phyloP scores from a whole-genome alignment of 2,113 vertebrate genomes.

The Zosterops lateralis region DNA sequence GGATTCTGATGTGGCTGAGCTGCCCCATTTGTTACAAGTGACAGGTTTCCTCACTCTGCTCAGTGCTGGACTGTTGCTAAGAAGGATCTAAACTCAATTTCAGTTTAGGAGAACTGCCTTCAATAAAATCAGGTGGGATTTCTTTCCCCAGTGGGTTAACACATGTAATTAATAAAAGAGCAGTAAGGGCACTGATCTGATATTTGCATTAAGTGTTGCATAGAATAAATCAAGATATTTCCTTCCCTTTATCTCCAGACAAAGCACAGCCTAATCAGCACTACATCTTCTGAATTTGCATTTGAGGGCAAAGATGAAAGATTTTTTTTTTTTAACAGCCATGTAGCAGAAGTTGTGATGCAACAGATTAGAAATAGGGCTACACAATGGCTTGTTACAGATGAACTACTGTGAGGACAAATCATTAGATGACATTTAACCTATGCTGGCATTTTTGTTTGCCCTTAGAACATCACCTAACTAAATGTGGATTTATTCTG shows the following conservation, averaged over 20 bases:
- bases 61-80: background rate
- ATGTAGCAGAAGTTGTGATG: background rate
- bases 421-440: conserved; percentile 45
- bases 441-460: conserved; percentile 18
- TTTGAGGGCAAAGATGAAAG: background rate
- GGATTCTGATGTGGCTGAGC: background rate
- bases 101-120: background rate
- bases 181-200: background rate
- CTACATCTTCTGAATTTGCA: background rate
- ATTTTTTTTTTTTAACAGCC: background rate
- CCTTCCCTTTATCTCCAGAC: background rate
- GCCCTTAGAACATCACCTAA: conserved; percentile 31
- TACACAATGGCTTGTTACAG: background rate
- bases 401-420: conserved; percentile 6
- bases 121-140: background rate
- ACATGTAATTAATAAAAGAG: background rate
- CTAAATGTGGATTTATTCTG: conserved; percentile 57
- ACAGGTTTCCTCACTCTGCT: background rate
- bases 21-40: background rate
- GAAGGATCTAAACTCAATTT: background rate
- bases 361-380: background rate
- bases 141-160: background rate
- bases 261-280: background rate
- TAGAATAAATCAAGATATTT: background rate
- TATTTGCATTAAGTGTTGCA: background rate